Evolutionary conservation across 2,113 vertebrate genomes (phyloP).

Genomic region (Hippoglossus stenolepis): DNA sequence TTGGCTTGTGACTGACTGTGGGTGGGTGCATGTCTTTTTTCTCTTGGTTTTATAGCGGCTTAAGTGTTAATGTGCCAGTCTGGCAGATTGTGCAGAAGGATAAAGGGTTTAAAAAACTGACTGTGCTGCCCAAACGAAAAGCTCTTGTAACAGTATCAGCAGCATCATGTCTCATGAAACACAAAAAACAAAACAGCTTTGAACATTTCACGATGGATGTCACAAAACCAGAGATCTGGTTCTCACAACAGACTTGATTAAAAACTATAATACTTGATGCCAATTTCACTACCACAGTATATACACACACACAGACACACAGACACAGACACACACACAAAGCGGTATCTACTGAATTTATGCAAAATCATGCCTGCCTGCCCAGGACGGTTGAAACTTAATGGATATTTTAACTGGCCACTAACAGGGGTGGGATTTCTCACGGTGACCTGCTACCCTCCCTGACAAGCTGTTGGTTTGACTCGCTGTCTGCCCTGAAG

Average conservation of each 20-base stretch:
- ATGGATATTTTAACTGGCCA: too few relatives aligned
- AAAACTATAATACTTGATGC: neutral
- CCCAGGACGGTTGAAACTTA: too few relatives aligned
- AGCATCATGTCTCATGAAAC: neutral
- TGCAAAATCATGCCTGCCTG: too few relatives aligned
- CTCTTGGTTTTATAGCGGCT: slow-evolving; percentile 41
- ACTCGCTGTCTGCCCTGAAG: too few relatives aligned
- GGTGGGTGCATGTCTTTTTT: slow-evolving; percentile 3
- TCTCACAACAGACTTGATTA: too few relatives aligned
- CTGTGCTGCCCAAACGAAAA: slow-evolving; percentile 12
- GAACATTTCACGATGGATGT: neutral
- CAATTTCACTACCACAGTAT: too few relatives aligned
- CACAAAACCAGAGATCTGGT: neutral
- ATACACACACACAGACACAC: too few relatives aligned
- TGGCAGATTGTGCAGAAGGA: slow-evolving; percentile 57
- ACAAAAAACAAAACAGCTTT: neutral
- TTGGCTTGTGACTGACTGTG: slow-evolving; percentile 5
- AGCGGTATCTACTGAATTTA: too few relatives aligned
- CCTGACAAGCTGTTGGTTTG: too few relatives aligned
- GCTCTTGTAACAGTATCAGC: slow-evolving; percentile 8
- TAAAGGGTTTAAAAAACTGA: slow-evolving; percentile 54
- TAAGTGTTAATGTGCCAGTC: slow-evolving; percentile 51
- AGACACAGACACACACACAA: too few relatives aligned
- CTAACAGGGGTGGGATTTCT: too few relatives aligned
- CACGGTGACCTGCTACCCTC: too few relatives aligned